phyloP scores from a whole-genome alignment of 2,113 vertebrate genomes.

The Lasiurus cinereus region DNA sequence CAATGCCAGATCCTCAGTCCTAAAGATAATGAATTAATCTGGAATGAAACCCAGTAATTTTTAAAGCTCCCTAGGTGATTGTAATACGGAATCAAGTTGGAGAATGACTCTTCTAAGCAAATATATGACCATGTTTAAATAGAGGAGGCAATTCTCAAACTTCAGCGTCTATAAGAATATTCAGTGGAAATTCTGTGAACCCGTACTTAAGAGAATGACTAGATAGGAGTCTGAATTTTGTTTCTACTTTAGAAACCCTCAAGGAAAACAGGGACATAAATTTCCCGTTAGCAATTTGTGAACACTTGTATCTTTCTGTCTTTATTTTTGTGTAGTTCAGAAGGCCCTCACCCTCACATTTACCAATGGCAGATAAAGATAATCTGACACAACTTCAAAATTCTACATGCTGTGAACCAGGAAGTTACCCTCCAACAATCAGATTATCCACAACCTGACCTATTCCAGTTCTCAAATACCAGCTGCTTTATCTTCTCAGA shows the following conservation, averaged over 20 bases:
- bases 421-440: not conserved
- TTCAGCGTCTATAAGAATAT: not conserved
- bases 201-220: not conserved
- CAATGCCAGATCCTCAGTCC: not conserved
- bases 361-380: not conserved
- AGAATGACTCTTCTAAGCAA: conserved; percentile 29
- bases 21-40: conserved; percentile 21
- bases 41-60: not conserved
- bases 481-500: not conserved
- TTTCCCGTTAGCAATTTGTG: not conserved
- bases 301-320: not conserved
- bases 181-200: not conserved
- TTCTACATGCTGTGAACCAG: not conserved
- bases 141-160: not conserved
- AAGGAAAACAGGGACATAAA: not conserved
- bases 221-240: not conserved
- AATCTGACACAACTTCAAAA: not conserved
- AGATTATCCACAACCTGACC: not conserved
- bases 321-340: not conserved
- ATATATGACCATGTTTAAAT: not conserved
- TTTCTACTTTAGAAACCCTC: not conserved
- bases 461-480: not conserved
- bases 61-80: not conserved
- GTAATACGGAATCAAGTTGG: not conserved
- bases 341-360: not conserved